Evolutionary conservation across 2,113 vertebrate genomes (phyloP).

Genomic region (Silurus asotus): DNA sequence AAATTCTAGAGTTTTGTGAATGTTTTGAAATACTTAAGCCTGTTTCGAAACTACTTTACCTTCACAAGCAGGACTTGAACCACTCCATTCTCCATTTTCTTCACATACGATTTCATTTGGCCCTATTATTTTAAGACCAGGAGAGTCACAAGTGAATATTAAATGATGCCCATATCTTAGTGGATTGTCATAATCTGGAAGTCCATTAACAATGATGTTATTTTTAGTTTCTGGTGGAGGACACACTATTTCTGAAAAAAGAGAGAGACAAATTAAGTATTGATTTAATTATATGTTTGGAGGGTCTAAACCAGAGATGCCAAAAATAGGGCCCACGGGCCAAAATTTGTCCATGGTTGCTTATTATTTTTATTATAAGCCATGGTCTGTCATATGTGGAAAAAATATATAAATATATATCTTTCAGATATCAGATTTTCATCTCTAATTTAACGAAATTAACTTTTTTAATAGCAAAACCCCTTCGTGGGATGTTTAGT

Average conservation of each 20-base stretch:
- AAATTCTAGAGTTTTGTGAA: neutral
- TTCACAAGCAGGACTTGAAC: conserved; percentile 71
- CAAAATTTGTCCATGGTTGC: too few relatives aligned
- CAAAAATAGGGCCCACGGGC: too few relatives aligned
- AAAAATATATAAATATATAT: too few relatives aligned
- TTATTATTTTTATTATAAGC: too few relatives aligned
- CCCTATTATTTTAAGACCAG: conserved; percentile 15
- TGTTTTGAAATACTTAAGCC: neutral
- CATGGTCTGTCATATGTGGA: too few relatives aligned
- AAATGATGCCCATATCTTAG: conserved; percentile 28
- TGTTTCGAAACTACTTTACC: conserved; percentile 64
- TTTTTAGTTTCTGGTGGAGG: neutral
- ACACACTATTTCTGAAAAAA: conserved; percentile 27
- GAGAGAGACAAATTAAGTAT: neutral
- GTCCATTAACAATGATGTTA: neutral
- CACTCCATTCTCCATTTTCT: conserved; percentile 73
- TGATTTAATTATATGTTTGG: neutral
- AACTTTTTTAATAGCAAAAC: too few relatives aligned
- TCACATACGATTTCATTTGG: conserved; percentile 27
- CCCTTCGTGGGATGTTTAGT: too few relatives aligned
- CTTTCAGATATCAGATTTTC: too few relatives aligned
- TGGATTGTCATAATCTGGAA: conserved; percentile 8
- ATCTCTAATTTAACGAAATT: too few relatives aligned
- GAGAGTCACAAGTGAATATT: conserved; percentile 22
- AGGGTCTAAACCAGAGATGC: neutral